Percentiles rank a stretch among this genome's conserved stretches.
phyloP scores from a whole-genome alignment of 1,140 invertebrate genomes.

The Zaprionus ornatus region DNA sequence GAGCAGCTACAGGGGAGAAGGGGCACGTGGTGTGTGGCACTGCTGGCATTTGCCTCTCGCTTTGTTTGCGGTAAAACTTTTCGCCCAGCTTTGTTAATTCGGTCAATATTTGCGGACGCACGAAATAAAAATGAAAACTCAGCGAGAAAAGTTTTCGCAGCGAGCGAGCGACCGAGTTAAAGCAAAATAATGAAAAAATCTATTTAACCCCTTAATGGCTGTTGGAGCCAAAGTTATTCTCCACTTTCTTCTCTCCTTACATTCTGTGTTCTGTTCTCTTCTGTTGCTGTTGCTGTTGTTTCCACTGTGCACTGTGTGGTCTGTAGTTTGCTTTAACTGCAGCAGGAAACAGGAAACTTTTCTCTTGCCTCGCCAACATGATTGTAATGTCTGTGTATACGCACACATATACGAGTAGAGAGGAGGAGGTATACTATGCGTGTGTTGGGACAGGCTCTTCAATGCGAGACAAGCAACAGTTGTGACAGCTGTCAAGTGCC shows the following conservation, averaged over 20 bases:
- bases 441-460: background rate
- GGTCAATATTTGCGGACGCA: conserved; percentile 81
- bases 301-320: conserved; percentile 21
- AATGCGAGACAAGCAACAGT: conserved; percentile 32
- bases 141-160: conserved; percentile 68
- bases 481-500: conserved; percentile 31
- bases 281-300: background rate
- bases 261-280: background rate
- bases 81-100: conserved; percentile 74
- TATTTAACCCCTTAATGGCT: conserved; percentile 78
- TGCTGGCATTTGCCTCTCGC: conserved; percentile 43
- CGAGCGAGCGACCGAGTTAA: conserved; percentile 35
- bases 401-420: background rate
- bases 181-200: conserved; percentile 57
- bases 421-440: background rate
- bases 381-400: background rate
- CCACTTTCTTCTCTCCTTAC: conserved; percentile 24
- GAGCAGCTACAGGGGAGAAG: background rate
- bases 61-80: conserved; percentile 70
- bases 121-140: conserved; percentile 81
- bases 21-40: background rate
- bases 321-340: conserved; percentile 31
- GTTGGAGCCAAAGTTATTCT: conserved; percentile 50
- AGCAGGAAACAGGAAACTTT: conserved; percentile 29
- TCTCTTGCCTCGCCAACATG: conserved; percentile 14